Percentiles rank a stretch among this genome's conserved stretches.
Conservation (phyloP, 1,140 invertebrate species). For the Calephelis virginiensis region DNA sequence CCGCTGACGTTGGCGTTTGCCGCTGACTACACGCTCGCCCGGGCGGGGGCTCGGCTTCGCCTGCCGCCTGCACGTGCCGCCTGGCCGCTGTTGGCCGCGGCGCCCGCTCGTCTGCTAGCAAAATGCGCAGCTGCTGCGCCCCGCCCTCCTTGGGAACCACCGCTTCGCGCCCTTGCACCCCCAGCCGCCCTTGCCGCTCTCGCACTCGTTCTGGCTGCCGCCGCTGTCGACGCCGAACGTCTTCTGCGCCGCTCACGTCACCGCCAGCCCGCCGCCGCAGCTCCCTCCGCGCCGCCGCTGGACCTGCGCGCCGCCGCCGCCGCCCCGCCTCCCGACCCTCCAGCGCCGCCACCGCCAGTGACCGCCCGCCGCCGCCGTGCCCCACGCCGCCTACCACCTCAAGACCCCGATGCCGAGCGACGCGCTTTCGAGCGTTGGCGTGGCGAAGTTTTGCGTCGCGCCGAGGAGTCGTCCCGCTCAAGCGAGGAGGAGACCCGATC, state of each 20-base stretch:
- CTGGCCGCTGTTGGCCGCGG: constrained; percentile 6
- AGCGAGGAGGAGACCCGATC: constrained; percentile 43
- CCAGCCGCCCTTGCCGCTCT: constrained; percentile 41
- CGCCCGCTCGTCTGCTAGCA: constrained; percentile 82
- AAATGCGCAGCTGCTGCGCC: constrained; percentile 83
- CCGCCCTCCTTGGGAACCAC: constrained; percentile 90
- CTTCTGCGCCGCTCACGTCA: constrained; percentile 41
- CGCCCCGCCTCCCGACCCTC: constrained; percentile 24
- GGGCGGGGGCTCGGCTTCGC: constrained; percentile 82
- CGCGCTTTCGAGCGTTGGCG: constrained; percentile 54
- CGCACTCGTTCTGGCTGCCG: constrained; percentile 43
- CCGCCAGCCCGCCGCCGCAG: constrained; percentile 25
- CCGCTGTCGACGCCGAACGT: constrained; percentile 50
- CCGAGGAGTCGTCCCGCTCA: constrained; percentile 43
- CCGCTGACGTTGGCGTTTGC: constrained; percentile 90
- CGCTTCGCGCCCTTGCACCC: constrained; percentile 36
- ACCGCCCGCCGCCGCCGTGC: constrained; percentile 25
- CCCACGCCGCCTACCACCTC: constrained; percentile 31
- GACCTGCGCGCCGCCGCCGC: constrained; percentile 35
- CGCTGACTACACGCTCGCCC: constrained; percentile 93
- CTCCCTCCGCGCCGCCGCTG: constrained; percentile 36
- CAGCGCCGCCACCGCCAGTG: constrained; percentile 23
- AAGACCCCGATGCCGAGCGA: constrained; percentile 43
- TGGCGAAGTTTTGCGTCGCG: constrained; percentile 39
- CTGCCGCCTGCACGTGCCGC: constrained; percentile 73